These are phyloP conservation scores for Aphodius sticticus DNA, from an alignment of 2,888 invertebrate species.

Conservation along the genomic window DNA sequence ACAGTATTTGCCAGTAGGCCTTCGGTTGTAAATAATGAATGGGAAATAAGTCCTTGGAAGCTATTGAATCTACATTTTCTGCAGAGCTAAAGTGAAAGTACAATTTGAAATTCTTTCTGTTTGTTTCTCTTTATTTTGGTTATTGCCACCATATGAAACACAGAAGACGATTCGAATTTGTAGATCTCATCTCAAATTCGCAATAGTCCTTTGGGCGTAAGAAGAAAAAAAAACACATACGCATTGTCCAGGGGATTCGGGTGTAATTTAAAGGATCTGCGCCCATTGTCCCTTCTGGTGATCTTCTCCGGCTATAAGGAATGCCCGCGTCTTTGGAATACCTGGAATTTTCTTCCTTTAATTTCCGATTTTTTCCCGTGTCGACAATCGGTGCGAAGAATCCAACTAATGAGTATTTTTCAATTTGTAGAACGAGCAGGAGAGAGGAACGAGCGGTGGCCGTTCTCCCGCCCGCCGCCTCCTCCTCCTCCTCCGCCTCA, in stretches of 20 bases:
- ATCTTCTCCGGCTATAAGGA: background rate
- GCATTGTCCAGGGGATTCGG: background rate
- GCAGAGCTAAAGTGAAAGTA: no score
- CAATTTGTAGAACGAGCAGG: conserved; percentile 60
- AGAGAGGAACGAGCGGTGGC: background rate
- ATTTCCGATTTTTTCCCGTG: conserved; percentile 36
- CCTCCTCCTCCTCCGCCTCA: background rate
- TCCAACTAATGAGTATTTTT: conserved; percentile 63
- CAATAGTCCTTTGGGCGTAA: conserved; percentile 5
- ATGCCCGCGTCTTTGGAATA: conserved; percentile 28
- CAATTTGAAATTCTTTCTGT: no score
- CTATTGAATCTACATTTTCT: no score
- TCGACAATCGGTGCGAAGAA: conserved; percentile 54
- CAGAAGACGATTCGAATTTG: background rate
- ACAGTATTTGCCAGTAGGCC: no score
- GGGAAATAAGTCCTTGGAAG: no score
- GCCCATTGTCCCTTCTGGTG: conserved; percentile 4
- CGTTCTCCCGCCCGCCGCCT: background rate
- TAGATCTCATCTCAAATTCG: background rate
- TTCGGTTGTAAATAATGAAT: no score
- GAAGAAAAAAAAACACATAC: background rate
- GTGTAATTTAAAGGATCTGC: conserved; percentile 15
- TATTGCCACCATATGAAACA: no score
- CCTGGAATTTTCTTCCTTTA: conserved; percentile 38
- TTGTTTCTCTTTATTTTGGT: no score